Conservation (phyloP, 2,113 vertebrate species). For the Myodes glareolus region DNA sequence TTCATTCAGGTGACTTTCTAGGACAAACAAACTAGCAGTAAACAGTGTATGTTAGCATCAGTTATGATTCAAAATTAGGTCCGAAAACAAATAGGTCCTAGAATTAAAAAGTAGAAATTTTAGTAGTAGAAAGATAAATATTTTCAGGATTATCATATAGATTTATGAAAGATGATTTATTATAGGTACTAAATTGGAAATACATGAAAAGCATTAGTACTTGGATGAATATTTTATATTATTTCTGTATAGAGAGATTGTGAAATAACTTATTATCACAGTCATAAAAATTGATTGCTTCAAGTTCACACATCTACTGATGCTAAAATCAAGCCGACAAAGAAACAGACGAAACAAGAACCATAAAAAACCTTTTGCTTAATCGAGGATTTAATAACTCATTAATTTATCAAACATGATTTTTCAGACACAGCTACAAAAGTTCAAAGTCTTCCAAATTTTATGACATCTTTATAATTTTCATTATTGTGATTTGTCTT, state of each 20-base stretch:
- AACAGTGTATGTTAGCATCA: background rate
- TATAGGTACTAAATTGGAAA: background rate
- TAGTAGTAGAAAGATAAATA: background rate
- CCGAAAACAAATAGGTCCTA: background rate
- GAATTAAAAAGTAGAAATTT: background rate
- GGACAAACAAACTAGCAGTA: background rate
- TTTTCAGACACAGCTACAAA: background rate
- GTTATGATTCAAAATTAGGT: background rate
- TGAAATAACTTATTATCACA: background rate
- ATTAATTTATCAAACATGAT: background rate
- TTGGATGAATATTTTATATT: background rate
- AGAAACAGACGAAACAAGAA: background rate
- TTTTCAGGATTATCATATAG: background rate
- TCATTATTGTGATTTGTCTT: background rate
- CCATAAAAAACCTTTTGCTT: background rate
- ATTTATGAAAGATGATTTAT: background rate
- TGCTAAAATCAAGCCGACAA: background rate
- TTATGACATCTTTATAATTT: background rate
- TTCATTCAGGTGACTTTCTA: background rate
- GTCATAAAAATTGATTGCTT: background rate
- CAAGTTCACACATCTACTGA: background rate
- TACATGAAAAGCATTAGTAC: background rate
- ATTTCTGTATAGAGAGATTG: background rate
- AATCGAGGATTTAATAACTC: background rate
- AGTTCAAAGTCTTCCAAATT: background rate